Evolutionary conservation across 2,888 invertebrate genomes (phyloP).

Genomic region (Ornithoptera alexandrae): DNA sequence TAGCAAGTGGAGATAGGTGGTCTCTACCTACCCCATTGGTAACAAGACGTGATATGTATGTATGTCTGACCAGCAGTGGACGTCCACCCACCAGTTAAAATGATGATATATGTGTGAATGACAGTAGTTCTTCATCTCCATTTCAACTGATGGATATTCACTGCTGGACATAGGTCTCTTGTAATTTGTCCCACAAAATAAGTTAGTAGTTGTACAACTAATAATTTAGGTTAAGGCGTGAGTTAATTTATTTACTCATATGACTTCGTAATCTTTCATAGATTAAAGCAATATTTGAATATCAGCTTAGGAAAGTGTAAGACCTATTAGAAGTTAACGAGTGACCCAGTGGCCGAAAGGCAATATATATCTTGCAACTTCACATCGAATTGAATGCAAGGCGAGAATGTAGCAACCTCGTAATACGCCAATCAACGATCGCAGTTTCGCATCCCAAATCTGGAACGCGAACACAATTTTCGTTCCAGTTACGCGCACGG

Average conservation of each 20-base stretch:
- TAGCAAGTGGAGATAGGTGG: too few species aligned
- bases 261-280: background rate
- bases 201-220: background rate
- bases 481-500: constrained; percentile 55
- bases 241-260: constrained; percentile 4
- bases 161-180: too few species aligned
- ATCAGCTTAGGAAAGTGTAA: background rate
- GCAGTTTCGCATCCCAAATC: constrained; percentile 72
- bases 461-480: constrained; percentile 68
- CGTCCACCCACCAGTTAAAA: too few species aligned
- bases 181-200: too few species aligned
- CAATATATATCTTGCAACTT: constrained; percentile 63
- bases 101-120: too few species aligned
- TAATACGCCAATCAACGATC: constrained; percentile 71
- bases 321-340: constrained; percentile 39
- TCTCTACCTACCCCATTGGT: too few species aligned
- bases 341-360: constrained; percentile 69
- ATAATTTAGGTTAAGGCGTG: constrained; percentile 10
- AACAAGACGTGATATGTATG: too few species aligned
- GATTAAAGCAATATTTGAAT: background rate
- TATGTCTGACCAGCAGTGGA: too few species aligned
- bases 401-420: constrained; percentile 74
- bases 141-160: too few species aligned
- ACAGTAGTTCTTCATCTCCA: too few species aligned
- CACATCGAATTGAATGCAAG: constrained; percentile 76